phyloP scores from a whole-genome alignment of 2,888 invertebrate genomes.

The Sericinus montela region DNA sequence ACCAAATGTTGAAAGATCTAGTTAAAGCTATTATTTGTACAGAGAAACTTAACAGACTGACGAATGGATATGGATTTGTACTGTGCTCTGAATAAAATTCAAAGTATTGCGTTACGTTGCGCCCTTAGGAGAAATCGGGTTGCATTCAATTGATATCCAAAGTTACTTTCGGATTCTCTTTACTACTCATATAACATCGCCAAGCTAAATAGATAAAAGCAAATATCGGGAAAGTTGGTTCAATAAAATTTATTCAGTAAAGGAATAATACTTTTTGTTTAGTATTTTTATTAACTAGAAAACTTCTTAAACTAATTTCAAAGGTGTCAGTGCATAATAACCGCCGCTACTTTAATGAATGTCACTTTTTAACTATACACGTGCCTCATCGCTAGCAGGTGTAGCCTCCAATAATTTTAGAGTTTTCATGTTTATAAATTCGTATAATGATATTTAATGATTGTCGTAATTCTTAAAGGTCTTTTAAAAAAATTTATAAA shows the following conservation, averaged over 20 bases:
- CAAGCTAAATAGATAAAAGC: background rate
- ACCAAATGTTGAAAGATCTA: slow-evolving; percentile 13
- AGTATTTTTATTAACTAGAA: too few relatives aligned
- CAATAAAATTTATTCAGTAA: too few relatives aligned
- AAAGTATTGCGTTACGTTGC: background rate
- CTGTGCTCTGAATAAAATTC: slow-evolving; percentile 12
- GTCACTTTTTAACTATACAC: slow-evolving; percentile 63
- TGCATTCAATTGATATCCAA: background rate
- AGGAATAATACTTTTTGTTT: too few relatives aligned
- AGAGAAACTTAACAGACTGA: slow-evolving; percentile 5
- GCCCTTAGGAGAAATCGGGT: slow-evolving; percentile 11
- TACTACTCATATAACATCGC: background rate
- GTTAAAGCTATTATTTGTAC: slow-evolving; percentile 13
- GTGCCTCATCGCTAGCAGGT: slow-evolving; percentile 40
- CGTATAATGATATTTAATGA: too few relatives aligned
- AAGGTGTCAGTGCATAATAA: slow-evolving; percentile 1
- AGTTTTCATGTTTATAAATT: too few relatives aligned
- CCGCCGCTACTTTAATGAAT: slow-evolving; percentile 59
- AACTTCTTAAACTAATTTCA: background rate
- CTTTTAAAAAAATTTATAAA: too few relatives aligned
- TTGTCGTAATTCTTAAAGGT: too few relatives aligned
- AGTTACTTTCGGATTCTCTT: background rate
- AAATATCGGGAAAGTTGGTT: background rate
- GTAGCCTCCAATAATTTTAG: too few relatives aligned
- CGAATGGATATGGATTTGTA: slow-evolving; percentile 11